Conservation (phyloP, 1,140 invertebrate genomes). For the Aphis gossypii region DNA sequence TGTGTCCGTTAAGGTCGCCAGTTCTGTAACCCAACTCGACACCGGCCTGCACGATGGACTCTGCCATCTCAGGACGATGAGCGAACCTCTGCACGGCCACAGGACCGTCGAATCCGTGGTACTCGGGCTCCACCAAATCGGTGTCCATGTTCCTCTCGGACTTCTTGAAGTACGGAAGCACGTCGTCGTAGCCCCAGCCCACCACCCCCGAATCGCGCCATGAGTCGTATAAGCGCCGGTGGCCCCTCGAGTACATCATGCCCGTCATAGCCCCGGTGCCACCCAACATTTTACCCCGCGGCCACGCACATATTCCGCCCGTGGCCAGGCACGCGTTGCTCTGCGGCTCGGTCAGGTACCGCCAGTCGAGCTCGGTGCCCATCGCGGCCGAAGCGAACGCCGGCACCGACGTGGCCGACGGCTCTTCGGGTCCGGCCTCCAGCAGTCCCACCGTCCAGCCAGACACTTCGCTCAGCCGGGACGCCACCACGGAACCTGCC, state of each 20-base stretch:
- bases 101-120: constrained; percentile 70
- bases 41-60: constrained; percentile 70
- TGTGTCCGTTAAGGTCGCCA: constrained; percentile 70
- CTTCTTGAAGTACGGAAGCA: constrained; percentile 70
- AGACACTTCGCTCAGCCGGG: constrained; percentile 67
- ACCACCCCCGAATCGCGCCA: constrained; percentile 73
- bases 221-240: constrained; percentile 71
- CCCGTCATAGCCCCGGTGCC: constrained; percentile 73
- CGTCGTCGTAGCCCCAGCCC: constrained; percentile 73
- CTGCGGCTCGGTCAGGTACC: constrained; percentile 72
- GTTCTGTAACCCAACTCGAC: constrained; percentile 65
- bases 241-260: constrained; percentile 76
- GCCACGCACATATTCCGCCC: constrained; percentile 74
- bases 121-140: constrained; percentile 65
- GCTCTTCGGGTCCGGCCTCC: constrained; percentile 75
- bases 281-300: constrained; percentile 80
- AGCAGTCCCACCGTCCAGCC: constrained; percentile 67
- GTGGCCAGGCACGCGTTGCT: constrained; percentile 67
- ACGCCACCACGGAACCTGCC: constrained; percentile 67
- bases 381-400: constrained; percentile 69
- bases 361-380: constrained; percentile 71
- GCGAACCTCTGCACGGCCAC: constrained; percentile 68
- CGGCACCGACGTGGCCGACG: constrained; percentile 73
- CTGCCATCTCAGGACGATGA: constrained; percentile 67
- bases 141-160: constrained; percentile 66